Conservation (phyloP, 1,140 invertebrate genomes). For the Parasteatoda tepidariorum region DNA sequence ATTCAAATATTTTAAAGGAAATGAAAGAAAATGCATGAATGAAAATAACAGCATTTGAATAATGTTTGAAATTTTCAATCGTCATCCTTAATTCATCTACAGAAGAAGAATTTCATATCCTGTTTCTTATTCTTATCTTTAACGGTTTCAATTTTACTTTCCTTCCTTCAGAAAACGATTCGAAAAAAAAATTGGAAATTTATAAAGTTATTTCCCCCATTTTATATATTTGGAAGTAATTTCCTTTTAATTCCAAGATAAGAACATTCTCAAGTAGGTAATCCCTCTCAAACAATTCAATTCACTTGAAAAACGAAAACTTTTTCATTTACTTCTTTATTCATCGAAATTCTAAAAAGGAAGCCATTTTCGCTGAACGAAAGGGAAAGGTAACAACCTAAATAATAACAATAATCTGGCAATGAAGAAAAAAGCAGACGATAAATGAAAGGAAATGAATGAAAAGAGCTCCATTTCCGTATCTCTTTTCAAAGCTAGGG, state of each 20-base stretch:
- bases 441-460: slow-evolving; percentile 55
- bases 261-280: slow-evolving; percentile 24
- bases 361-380: neutral
- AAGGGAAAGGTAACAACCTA: slow-evolving; percentile 45
- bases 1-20: no score
- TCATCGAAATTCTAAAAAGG: neutral
- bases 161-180: slow-evolving; percentile 14
- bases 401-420: slow-evolving; percentile 44
- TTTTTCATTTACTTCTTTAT: neutral
- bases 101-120: no score
- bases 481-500: slow-evolving; percentile 47
- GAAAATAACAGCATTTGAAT: no score
- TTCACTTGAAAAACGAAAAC: slow-evolving; percentile 26
- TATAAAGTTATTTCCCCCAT: slow-evolving; percentile 17
- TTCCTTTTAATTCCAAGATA: slow-evolving; percentile 41
- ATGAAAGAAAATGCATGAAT: no score
- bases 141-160: neutral
- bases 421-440: slow-evolving; percentile 16
- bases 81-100: no score
- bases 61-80: no score
- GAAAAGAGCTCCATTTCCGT: slow-evolving; percentile 54
- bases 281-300: slow-evolving; percentile 37
- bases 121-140: no score
- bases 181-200: slow-evolving; percentile 24
- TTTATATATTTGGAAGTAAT: slow-evolving; percentile 37